These are phyloP conservation scores for Phortica variegata DNA, from an alignment of 1,140 invertebrate genomes.

Conservation along the genomic window DNA sequence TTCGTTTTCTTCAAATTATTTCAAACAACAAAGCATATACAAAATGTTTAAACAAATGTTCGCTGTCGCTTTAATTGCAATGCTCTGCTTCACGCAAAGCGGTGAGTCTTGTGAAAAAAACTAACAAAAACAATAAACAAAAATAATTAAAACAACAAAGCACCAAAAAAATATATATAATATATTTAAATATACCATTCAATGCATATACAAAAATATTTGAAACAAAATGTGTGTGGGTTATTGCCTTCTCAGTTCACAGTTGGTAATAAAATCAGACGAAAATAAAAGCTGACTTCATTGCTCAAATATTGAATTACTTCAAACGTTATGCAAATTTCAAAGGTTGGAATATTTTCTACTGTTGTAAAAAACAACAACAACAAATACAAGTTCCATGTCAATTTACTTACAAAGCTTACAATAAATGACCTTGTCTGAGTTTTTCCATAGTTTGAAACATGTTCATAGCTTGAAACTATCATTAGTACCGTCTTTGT, in stretches of 20 bases:
- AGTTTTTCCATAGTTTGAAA: too few species aligned
- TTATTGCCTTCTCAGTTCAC: constrained; percentile 8
- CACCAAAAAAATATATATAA: too few species aligned
- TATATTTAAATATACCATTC: too few species aligned
- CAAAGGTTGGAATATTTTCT: too few species aligned
- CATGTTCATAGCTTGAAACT: too few species aligned
- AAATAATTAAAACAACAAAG: neutral
- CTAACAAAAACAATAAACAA: neutral
- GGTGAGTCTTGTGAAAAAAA: constrained; percentile 23
- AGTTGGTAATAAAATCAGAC: neutral
- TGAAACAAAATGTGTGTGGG: too few species aligned
- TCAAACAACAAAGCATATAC: neutral
- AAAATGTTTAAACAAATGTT: constrained; percentile 39
- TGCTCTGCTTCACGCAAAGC: constrained; percentile 31
- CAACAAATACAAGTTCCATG: too few species aligned
- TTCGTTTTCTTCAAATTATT: neutral
- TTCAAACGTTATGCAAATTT: too few species aligned
- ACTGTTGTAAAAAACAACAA: too few species aligned
- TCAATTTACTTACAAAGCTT: too few species aligned
- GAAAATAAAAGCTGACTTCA: constrained; percentile 27
- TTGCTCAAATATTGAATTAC: constrained; percentile 14
- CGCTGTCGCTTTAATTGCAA: constrained; percentile 25
- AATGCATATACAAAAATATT: constrained; percentile 36
- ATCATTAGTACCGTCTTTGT: too few species aligned
- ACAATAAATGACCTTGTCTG: too few species aligned